A percentile compares a stretch with the other conserved stretches of the same genome.
These are phyloP conservation scores for Lepidocolaptes lacrymiger DNA, from an alignment of 2,797 vertebrate species.

Conservation along the genomic window DNA sequence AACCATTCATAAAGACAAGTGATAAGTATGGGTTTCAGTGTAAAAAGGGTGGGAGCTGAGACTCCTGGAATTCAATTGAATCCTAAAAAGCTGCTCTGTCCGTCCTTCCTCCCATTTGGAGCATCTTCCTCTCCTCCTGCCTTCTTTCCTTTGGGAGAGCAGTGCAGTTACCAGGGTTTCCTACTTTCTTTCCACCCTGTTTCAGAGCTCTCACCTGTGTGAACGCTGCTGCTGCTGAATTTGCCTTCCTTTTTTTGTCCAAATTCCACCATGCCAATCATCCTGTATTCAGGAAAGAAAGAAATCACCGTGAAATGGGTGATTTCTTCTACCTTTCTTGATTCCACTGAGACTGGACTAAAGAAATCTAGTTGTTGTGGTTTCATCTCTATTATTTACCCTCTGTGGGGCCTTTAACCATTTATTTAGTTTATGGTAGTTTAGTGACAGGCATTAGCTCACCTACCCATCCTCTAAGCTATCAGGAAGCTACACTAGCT, in stretches of 20 bases:
- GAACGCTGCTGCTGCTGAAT: not conserved
- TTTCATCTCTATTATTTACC: not conserved
- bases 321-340: not conserved
- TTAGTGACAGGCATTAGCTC: not conserved
- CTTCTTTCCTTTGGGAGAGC: not conserved
- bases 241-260: not conserved
- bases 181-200: not conserved
- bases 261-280: accelerated
- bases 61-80: not conserved
- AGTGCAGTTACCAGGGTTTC: accelerated
- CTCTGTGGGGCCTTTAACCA: not conserved
- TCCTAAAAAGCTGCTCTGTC: not conserved
- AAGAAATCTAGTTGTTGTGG: not conserved
- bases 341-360: not conserved
- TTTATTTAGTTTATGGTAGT: not conserved
- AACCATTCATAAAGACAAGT: not conserved
- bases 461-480: not conserved
- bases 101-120: not conserved
- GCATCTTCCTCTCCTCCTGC: not conserved
- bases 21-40: not conserved
- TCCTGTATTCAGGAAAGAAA: not conserved
- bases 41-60: not conserved
- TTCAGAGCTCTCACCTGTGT: not conserved
- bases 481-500: not conserved
- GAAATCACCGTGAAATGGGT: not conserved